Conservation (phyloP, 2,888 invertebrate species). For the Camponotus fellah region DNA sequence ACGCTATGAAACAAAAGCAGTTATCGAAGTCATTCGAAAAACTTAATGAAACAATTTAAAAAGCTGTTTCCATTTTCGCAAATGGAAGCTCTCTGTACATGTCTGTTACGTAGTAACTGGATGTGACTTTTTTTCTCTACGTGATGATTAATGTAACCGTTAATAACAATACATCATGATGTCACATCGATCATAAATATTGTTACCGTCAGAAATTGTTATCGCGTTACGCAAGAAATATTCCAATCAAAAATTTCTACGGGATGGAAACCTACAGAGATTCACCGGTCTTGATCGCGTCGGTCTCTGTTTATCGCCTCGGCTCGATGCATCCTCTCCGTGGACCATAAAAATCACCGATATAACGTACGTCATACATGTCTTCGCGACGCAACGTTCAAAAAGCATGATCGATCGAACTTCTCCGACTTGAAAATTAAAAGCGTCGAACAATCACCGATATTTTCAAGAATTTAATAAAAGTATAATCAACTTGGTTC, state of each 20-base stretch:
- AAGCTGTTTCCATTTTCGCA: constrained; percentile 9
- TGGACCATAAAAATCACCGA: not conserved
- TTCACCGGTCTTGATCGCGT: constrained; percentile 73
- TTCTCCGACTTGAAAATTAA: not conserved
- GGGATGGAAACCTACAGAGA: constrained; percentile 73
- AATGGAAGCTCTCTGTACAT: constrained; percentile 10
- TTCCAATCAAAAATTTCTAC: not conserved
- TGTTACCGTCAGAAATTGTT: not conserved
- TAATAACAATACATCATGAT: not conserved
- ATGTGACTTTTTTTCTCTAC: not conserved
- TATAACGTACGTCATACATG: constrained; percentile 26
- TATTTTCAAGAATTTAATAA: not conserved
- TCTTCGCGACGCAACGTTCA: not conserved
- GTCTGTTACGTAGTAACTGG: not conserved
- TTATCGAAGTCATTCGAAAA: constrained; percentile 16
- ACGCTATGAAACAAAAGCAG: constrained; percentile 14
- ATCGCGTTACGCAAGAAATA: not conserved
- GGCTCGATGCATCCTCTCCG: not conserved
- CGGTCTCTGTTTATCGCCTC: not conserved
- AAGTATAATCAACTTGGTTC: not conserved
- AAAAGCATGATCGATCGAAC: constrained; percentile 28
- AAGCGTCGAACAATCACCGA: not conserved
- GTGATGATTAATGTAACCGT: not conserved
- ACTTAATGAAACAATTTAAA: constrained; percentile 28
- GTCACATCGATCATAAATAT: constrained; percentile 16